These are phyloP conservation scores for Phaenicophaeus curvirostris DNA, from an alignment of 2,797 vertebrate species.

Conservation along the genomic window DNA sequence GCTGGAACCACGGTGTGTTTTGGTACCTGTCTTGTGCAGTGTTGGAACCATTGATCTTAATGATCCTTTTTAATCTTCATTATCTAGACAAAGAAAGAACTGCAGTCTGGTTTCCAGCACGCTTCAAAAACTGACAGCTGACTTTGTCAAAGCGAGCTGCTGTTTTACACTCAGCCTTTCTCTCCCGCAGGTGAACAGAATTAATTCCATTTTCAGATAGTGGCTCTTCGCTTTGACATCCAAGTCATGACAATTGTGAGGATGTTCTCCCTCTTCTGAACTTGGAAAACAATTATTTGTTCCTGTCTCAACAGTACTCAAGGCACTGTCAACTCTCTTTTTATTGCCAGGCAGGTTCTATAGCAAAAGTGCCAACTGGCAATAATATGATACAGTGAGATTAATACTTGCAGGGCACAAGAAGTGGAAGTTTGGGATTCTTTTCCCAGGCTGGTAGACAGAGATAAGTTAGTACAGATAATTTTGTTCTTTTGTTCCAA, in stretches of 20 bases:
- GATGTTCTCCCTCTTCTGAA: background rate
- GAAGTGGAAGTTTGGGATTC: background rate
- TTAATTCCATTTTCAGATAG: background rate
- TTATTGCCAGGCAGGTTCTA: background rate
- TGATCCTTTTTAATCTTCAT: background rate
- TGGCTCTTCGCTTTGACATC: background rate
- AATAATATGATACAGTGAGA: background rate
- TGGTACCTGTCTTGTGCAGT: background rate
- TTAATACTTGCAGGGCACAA: background rate
- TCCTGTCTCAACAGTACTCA: rapidly evolving
- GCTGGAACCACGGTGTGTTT: background rate
- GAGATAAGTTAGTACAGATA: background rate
- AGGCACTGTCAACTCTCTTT: background rate
- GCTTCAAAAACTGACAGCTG: background rate
- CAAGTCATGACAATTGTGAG: background rate
- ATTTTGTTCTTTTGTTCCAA: background rate
- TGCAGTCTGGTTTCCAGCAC: background rate
- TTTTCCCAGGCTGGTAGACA: background rate
- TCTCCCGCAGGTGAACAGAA: background rate
- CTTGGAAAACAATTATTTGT: background rate
- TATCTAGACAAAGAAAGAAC: background rate
- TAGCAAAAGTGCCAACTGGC: background rate
- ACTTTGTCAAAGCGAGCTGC: background rate
- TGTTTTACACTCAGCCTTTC: background rate
- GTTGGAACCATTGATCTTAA: background rate